Conservation (phyloP, 2,113 vertebrate species). For the Platysternon megacephalum region DNA sequence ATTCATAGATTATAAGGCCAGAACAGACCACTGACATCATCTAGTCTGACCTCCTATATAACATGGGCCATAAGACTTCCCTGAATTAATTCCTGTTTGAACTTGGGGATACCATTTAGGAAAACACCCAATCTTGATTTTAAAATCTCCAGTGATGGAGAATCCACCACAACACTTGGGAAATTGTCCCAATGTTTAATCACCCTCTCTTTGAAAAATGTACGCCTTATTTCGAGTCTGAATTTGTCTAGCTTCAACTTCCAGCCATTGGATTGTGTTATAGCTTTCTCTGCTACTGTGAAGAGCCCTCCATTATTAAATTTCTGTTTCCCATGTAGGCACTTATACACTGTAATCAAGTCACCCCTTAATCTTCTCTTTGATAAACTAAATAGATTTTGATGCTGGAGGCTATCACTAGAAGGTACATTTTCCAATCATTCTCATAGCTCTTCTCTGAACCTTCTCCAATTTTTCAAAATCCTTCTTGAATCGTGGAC, state of each 20-base stretch:
- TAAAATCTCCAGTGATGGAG: not conserved
- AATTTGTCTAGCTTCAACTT: not conserved
- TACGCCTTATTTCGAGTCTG: not conserved
- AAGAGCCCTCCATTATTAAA: too few relatives aligned
- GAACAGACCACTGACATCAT: not conserved
- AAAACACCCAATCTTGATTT: not conserved
- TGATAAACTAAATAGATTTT: not conserved
- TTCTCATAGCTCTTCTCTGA: not conserved
- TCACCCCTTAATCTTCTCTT: not conserved
- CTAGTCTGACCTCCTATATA: not conserved
- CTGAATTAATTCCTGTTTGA: not conserved
- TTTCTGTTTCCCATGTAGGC: too few relatives aligned
- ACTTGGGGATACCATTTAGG: not conserved
- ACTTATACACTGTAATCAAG: too few relatives aligned
- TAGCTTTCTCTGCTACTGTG: too few relatives aligned
- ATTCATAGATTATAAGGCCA: not conserved
- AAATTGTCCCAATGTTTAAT: not conserved
- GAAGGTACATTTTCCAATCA: not conserved
- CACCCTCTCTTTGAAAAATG: not conserved
- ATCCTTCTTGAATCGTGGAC: not conserved
- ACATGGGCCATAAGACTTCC: not conserved
- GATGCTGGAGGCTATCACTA: not conserved
- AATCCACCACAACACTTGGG: not conserved
- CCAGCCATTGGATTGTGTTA: not conserved
- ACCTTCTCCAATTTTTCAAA: not conserved